Conservation (phyloP, 2,797 vertebrate genomes). For the Enoplosus armatus region DNA sequence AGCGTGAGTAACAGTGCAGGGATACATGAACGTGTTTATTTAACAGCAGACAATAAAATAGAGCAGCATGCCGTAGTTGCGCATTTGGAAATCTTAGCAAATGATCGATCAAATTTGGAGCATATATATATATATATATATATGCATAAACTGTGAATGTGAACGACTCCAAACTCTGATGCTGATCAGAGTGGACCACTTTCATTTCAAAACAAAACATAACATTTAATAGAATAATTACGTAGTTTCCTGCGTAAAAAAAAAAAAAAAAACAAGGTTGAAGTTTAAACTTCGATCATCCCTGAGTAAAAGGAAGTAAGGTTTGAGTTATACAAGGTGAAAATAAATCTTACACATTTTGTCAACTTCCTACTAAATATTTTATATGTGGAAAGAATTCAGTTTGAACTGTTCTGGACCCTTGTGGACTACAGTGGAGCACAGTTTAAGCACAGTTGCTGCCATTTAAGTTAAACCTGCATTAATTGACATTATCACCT, state of each 20-base stretch:
- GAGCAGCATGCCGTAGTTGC: background rate
- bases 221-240: constrained; percentile 30
- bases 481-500: background rate
- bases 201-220: constrained; percentile 50
- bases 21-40: constrained; percentile 38
- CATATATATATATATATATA: too few species aligned
- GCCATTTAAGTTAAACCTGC: background rate
- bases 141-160: too few species aligned
- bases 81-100: constrained; percentile 10
- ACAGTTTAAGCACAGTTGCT: too few species aligned
- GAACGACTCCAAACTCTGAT: background rate
- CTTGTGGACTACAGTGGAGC: background rate
- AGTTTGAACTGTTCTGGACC: background rate
- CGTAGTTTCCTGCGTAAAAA: constrained; percentile 28
- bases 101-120: too few species aligned
- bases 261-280: constrained; percentile 46
- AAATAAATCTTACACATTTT: constrained; percentile 5
- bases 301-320: background rate
- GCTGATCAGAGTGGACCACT: constrained; percentile 20
- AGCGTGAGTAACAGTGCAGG: constrained; percentile 19
- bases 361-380: background rate
- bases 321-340: background rate
- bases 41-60: constrained; percentile 40
- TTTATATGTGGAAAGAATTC: background rate
- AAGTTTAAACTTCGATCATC: constrained; percentile 16